Percentiles rank a stretch among this genome's conserved stretches.
phyloP scores from a whole-genome alignment of 30 jellyfish, hydroid and myxozoan genomes.

The Hydractinia symbiolongicarpus region DNA sequence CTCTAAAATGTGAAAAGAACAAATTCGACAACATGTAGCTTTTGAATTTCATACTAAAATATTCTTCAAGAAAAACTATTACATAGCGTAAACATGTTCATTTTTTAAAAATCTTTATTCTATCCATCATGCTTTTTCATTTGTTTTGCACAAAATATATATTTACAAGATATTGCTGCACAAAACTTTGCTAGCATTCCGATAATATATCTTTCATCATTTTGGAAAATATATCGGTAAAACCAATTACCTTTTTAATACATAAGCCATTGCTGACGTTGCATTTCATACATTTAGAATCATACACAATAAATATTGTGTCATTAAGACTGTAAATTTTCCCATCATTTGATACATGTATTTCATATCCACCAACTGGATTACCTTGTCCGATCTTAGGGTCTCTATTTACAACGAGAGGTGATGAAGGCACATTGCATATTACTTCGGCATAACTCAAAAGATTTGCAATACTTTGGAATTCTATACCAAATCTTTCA shows the following conservation, averaged over 20 bases:
- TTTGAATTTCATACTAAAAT: not conserved
- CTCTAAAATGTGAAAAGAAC: not conserved
- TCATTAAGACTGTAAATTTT: not conserved
- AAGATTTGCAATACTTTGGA: too few species aligned
- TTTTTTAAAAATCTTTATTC: too few species aligned
- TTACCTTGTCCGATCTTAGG: not conserved
- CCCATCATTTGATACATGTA: not conserved
- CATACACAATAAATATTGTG: conserved; percentile 1
- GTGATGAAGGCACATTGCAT: not conserved
- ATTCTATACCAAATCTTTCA: too few species aligned
- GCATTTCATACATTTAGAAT: conserved; percentile 4
- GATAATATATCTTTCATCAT: not conserved
- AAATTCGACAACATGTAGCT: not conserved
- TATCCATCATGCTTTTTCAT: not conserved
- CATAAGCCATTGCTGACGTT: not conserved
- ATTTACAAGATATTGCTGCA: not conserved
- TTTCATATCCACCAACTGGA: conserved; percentile 13
- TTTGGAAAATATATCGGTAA: not conserved
- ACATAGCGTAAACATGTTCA: too few species aligned
- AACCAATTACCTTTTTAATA: not conserved
- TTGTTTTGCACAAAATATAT: not conserved
- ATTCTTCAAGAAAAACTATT: not conserved
- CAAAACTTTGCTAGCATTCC: not conserved
- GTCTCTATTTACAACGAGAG: not conserved
- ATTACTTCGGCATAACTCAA: not conserved